Evolutionary conservation across 2,113 vertebrate genomes (phyloP), one percentile per base, ranked within the genome.

Genomic region (Terrapene triunguis): DNA sequence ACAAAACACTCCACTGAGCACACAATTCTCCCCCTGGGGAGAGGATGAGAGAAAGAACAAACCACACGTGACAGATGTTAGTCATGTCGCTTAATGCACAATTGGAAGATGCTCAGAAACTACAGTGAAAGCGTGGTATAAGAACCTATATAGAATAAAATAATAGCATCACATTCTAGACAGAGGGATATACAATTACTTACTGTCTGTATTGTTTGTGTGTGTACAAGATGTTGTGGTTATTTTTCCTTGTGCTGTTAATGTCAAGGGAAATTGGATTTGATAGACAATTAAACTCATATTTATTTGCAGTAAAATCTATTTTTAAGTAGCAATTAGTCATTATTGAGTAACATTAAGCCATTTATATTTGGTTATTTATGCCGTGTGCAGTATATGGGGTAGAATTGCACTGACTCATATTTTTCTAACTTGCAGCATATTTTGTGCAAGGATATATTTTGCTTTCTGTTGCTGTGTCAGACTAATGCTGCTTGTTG

Each of bases 401-500:
- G 86, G 86, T 91, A 78, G 93, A 96, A 84, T 79, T 4, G 44
- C 62, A 65, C 88, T 80, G 80, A 80, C 50, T 86, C 96, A 92
- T 88, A 93, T 88, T 97, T 96, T 98, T 85, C 94, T 97, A 97
- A 98, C 96, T 97, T 97, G 89, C 83, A 89, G 42, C 59, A 93
- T 92, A 93, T 97, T 96, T 97, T 95, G 84, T 97, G 96, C 50
- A 91, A 96, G 88, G 94, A 72, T 97, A 10, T 97, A 95, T 98
- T 98, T 98, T 95, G 96, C 97, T 95, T 94, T 96, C 94, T 95
- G 97, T 93, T 94, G 92, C 96, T 98, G 96, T 98, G 97, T 98
- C 98, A 98, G 97, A 95, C 97, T 96, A 95, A 91, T 97, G 98
- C 97, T 97, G 95, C 90, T 62, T 93, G 98, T 98, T 98, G 98